Evolutionary conservation across 2,888 invertebrate species (phyloP).

Genomic region (Enchytraeus crypticus): DNA sequence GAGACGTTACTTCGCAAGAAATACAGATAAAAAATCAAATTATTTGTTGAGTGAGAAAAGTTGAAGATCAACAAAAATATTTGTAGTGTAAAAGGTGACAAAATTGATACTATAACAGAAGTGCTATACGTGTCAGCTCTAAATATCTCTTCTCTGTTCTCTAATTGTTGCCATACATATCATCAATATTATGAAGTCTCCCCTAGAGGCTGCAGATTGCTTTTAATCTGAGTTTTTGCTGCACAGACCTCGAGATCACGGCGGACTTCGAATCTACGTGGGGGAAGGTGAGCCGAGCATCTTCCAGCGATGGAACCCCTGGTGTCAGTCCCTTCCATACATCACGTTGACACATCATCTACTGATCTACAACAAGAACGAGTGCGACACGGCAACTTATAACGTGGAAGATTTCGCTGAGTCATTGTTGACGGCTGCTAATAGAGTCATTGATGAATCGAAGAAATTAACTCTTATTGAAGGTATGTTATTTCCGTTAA

Average conservation of each 20-base stretch:
- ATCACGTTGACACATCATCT: conserved; percentile 73
- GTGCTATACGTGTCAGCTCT: too few species aligned
- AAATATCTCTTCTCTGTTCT: too few species aligned
- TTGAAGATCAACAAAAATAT: too few species aligned
- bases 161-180: too few species aligned
- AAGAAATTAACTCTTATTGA: not conserved
- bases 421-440: conserved; percentile 38
- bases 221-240: too few species aligned
- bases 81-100: too few species aligned
- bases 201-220: too few species aligned
- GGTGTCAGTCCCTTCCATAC: conserved; percentile 68
- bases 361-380: conserved; percentile 43
- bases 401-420: conserved; percentile 50
- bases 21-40: too few species aligned
- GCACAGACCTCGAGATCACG: conserved; percentile 62
- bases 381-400: conserved; percentile 44
- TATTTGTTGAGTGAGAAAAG: too few species aligned
- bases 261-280: conserved; percentile 69
- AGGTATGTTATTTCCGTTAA: not conserved
- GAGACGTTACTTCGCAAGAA: too few species aligned
- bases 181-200: too few species aligned
- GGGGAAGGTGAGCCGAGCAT: conserved; percentile 59
- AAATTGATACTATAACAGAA: too few species aligned
- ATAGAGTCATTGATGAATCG: not conserved
- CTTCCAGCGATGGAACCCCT: conserved; percentile 69